Evolutionary conservation across 2,888 invertebrate genomes (phyloP), one percentile per base, ranked within the genome.

Genomic region (Deladenus siricidicola): DNA sequence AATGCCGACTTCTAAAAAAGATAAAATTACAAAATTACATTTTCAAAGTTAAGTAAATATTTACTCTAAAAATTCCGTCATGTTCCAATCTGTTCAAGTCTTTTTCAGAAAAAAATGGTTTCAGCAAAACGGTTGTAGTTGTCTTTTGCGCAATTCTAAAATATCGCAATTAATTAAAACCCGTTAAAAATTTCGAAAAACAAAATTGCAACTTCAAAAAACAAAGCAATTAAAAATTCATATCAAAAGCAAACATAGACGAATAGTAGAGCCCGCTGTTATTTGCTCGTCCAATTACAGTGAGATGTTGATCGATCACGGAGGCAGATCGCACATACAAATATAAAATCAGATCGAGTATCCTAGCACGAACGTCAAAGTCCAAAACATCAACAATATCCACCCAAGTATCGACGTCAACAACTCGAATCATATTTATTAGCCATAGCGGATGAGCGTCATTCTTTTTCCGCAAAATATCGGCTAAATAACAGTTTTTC

Each of bases 51-150:
- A 28, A 14, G 24, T 24, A 39, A 62, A 19, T 21, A 44, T 45
- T 28, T 39, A 69, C 69, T 34, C 49, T 55, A 45, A 64, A 68
- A 6, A 67, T 26, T 17, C 39, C 57, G 2, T 55, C 52, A 17
- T 57, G 57, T n/a, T 67, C 69, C 50, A 70, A 47, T 34, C 48
- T 42, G 14, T 48, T 29, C 34, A 74, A 29, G 19, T 71, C 67
- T 4, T 45, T 56, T 42, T 61, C 63, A 1, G 63, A 58, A 14
- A 77, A 56, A 10, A 74, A 56, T 24, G 78, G 75, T 52, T 72
- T 73, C 56, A 78, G 56, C 4, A 78, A 65, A n/a, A 77, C 70
- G 3, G 73, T 73, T 26, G 63, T 66, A 10, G 69, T 70, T 6
- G 64, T 68, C 57, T 67, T 72, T 57, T 60, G 54, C 4, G 30